Base-by-base conservation (phyloP, 2,888 invertebrate genomes). In the Parthenolecanium corni region DNA sequence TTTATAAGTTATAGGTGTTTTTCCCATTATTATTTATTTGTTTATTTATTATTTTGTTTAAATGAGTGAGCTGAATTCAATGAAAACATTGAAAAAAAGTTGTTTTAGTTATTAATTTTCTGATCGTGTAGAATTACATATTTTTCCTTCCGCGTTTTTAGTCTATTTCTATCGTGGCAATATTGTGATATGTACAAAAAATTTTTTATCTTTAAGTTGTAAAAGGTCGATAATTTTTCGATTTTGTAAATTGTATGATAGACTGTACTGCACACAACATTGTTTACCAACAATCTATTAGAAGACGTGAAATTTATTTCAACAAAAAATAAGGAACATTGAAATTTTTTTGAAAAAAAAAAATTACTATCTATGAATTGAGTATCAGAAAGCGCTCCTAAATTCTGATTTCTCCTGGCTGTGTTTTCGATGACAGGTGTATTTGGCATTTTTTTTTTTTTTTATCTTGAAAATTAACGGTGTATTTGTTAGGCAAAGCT, bases 101-200 rank as follows among this genome's bases (percentile, higher is more conserved):
- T 31, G 3, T 52, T 18, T 52, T 24, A 11, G 40, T 57, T 18
- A 46, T 54, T 54, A 21, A 24, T 47, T 57, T 57, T 47, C 46
- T 46, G 36, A 31, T 46, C 36, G 47, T 46, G 46, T 42, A 9
- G n/a, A 57, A 44, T 57, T 46, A 57, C 31, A 51, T 18, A 57
- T 57, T 57, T 57, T 31, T 18, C 21, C 24, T 46, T 47, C 57
- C 16, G 46, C 31, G 47, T 57, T 57, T 6, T 18, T 57, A 46
- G 47, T 36, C 46, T 36, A 46, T 20, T 16, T 44, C n/a, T 51
- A 16, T 51, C 51, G 61, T 61, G 61, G 61, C 61, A 61, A 61
- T 61, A 61, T 61, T 61, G 61, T 61, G 61, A 61, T 61, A 61
- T 61, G 61, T 61, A 61, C 38, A 61, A 31, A 57, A 57, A 57